phyloP scores from a whole-genome alignment of 2,113 vertebrate genomes.

The Varanus komodoensis region DNA sequence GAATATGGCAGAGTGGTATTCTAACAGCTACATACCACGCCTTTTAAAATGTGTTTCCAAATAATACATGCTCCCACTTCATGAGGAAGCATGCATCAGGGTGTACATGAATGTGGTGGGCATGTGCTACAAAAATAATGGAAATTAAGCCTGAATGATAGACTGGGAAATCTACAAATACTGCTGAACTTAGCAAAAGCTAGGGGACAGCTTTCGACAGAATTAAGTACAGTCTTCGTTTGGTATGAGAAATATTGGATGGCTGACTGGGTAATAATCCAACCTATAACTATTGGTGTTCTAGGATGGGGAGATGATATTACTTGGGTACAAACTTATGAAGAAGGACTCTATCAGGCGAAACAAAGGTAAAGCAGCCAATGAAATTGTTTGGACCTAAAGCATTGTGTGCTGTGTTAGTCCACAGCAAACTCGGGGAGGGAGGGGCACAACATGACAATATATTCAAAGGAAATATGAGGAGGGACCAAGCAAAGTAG shows the following conservation, averaged over 20 bases:
- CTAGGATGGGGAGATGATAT: constrained; percentile 88
- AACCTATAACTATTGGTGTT: constrained; percentile 37
- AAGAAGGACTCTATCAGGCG: constrained; percentile 83
- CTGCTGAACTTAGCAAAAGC: background rate
- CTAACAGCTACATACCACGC: background rate
- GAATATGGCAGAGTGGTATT: background rate
- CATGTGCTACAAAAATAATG: background rate
- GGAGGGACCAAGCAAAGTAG: background rate
- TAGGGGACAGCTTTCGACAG: background rate
- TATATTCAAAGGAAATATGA: background rate
- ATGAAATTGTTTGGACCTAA: background rate
- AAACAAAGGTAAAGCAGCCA: constrained; percentile 77
- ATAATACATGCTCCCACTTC: background rate
- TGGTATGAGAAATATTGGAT: background rate
- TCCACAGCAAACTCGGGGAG: background rate
- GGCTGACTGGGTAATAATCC: background rate
- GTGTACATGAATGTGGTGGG: background rate
- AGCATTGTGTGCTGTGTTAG: background rate
- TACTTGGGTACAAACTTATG: constrained; percentile 85
- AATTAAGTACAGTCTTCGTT: background rate
- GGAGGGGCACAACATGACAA: background rate
- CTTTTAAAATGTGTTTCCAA: background rate
- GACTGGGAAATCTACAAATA: background rate
- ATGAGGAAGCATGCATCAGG: background rate
- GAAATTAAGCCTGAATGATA: background rate